Conservation (phyloP, 30 jellyfish, hydroid and myxozoan species). For the Turritopsis dohrnii region DNA sequence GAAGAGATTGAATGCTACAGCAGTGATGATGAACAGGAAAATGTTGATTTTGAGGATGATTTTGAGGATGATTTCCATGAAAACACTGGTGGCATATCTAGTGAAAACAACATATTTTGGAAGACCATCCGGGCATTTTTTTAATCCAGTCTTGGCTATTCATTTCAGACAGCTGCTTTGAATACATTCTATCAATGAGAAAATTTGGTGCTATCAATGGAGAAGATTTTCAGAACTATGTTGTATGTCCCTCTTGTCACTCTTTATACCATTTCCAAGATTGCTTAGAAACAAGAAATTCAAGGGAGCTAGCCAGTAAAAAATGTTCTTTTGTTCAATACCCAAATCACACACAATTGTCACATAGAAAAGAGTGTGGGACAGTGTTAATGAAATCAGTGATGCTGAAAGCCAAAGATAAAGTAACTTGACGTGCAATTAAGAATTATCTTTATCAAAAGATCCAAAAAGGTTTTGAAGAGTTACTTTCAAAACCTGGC, state of each 20-base stretch:
- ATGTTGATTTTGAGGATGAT: not conserved
- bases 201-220: slow-evolving; percentile 1
- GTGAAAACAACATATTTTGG: not conserved
- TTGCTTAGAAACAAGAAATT: not conserved
- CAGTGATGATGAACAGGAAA: not conserved
- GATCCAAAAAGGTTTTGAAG: not conserved
- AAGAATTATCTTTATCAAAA: not conserved
- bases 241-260: slow-evolving; percentile 3
- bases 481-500: not conserved
- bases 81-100: no score
- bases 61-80: no score
- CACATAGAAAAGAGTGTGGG: not conserved
- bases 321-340: not conserved
- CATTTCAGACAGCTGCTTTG: not conserved
- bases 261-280: not conserved
- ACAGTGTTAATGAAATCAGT: not conserved
- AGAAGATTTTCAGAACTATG: not conserved
- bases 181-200: not conserved
- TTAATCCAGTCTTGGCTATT: not conserved
- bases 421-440: not conserved
- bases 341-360: not conserved
- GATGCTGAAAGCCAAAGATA: not conserved
- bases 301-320: not conserved
- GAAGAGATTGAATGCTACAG: not conserved
- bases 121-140: not conserved